These are phyloP conservation scores for Capitella teleta DNA, from an alignment of 1,140 invertebrate genomes.

Conservation along the genomic window DNA sequence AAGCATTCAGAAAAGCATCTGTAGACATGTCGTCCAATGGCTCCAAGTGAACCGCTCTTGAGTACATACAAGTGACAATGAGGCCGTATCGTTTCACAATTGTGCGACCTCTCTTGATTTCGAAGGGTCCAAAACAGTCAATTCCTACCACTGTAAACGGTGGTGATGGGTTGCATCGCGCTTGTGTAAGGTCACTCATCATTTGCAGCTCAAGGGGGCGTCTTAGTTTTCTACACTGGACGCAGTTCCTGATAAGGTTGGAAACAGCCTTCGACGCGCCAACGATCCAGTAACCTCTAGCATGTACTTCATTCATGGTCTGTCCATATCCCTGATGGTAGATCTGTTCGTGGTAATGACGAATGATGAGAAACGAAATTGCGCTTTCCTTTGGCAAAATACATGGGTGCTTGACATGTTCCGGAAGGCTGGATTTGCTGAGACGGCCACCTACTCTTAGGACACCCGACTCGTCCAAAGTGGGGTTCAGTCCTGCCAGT, in stretches of 20 bases:
- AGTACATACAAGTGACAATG: constrained; percentile 16
- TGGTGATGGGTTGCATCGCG: constrained; percentile 13
- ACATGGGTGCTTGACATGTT: constrained; percentile 14
- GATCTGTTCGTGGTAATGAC: constrained; percentile 14
- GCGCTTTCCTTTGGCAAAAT: constrained; percentile 15
- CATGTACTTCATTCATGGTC: constrained; percentile 12
- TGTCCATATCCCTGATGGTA: constrained; percentile 15
- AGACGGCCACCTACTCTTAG: constrained; percentile 18
- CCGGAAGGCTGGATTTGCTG: background rate
- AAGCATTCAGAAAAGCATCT: constrained; percentile 18
- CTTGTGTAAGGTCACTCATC: constrained; percentile 18
- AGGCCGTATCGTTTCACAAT: constrained; percentile 14
- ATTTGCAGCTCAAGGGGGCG: constrained; percentile 11
- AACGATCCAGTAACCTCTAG: constrained; percentile 17
- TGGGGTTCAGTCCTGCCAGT: constrained; percentile 14
- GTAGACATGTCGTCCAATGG: constrained; percentile 16
- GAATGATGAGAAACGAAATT: constrained; percentile 11
- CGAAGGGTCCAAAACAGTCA: constrained; percentile 18
- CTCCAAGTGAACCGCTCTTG: constrained; percentile 15
- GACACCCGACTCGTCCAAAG: constrained; percentile 14
- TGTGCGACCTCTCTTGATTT: constrained; percentile 16
- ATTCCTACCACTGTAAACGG: constrained; percentile 16
- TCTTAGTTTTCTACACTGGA: constrained; percentile 13
- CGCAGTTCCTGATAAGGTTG: constrained; percentile 15
- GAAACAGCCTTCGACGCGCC: constrained; percentile 12